Evolutionary conservation across 2,888 invertebrate genomes (phyloP).

Genomic region (Nephrotoma flavescens): DNA sequence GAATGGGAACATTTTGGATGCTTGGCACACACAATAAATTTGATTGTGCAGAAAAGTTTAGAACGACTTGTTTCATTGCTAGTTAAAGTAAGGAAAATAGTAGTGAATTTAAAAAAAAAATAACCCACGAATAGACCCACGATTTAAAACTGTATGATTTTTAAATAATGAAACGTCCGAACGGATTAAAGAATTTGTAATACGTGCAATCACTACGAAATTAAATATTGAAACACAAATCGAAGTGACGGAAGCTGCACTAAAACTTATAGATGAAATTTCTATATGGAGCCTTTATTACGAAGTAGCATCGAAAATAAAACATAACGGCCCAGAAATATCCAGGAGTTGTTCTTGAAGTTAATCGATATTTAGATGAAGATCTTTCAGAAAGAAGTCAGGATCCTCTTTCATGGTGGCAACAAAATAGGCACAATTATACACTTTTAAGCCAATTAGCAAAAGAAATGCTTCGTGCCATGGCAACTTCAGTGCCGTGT

Average conservation of each 20-base stretch:
- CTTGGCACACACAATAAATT: slow-evolving; percentile 13
- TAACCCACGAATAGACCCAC: slow-evolving; percentile 8
- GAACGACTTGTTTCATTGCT: slow-evolving; percentile 3
- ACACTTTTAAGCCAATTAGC: neutral
- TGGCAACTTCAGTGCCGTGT: slow-evolving; percentile 2
- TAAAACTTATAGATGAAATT: neutral
- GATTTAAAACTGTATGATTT: neutral
- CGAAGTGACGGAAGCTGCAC: neutral
- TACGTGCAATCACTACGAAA: slow-evolving; percentile 8
- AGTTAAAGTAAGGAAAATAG: slow-evolving; percentile 8
- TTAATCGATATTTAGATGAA: slow-evolving; percentile 9
- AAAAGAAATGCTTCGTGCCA: neutral
- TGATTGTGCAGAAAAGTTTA: slow-evolving; percentile 11
- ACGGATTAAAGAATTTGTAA: neutral
- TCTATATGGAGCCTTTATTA: slow-evolving; percentile 5
- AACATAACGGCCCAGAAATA: slow-evolving; percentile 2
- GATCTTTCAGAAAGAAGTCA: slow-evolving; percentile 5
- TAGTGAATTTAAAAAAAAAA: slow-evolving; percentile 17
- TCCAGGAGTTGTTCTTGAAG: slow-evolving; percentile 9
- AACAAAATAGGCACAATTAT: neutral
- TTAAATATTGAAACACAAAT: slow-evolving; percentile 9
- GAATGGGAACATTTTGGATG: slow-evolving; percentile 15
- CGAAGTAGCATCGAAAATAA: neutral
- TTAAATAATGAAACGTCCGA: neutral
- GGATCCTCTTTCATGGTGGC: slow-evolving; percentile 9